Conservation (phyloP, 2,797 vertebrate species). For the Numenius phaeopus region DNA sequence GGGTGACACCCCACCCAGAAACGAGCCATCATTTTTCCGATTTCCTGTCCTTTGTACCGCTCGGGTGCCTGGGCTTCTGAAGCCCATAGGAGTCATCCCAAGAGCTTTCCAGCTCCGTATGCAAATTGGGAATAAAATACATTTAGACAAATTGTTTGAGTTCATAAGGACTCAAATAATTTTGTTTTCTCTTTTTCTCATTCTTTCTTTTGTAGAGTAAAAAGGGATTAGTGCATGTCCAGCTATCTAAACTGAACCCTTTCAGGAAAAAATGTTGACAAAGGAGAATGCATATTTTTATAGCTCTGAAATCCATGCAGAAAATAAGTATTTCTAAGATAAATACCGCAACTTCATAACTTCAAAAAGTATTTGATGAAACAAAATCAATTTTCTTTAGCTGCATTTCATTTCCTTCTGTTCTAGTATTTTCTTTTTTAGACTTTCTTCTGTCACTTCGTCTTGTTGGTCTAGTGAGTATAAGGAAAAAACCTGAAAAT, state of each 20-base stretch:
- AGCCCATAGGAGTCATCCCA: neutral
- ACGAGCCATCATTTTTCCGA: neutral
- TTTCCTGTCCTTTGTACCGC: neutral
- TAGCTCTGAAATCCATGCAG: constrained; percentile 64
- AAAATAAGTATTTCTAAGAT: constrained; percentile 55
- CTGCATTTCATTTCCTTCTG: constrained; percentile 41
- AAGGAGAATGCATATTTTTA: constrained; percentile 32
- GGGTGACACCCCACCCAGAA: neutral
- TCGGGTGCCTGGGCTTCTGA: neutral
- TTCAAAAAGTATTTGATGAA: constrained; percentile 52
- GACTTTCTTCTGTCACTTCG: neutral
- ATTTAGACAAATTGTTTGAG: neutral
- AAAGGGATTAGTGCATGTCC: constrained; percentile 55
- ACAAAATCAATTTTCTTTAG: constrained; percentile 70
- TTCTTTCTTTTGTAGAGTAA: constrained; percentile 46
- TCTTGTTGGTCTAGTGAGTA: neutral
- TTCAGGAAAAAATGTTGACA: constrained; percentile 42
- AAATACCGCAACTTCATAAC: constrained; percentile 55
- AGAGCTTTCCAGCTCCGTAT: neutral
- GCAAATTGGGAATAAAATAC: neutral
- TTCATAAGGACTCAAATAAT: neutral
- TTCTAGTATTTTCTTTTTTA: constrained; percentile 20
- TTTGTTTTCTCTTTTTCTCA: neutral
- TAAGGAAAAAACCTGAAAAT: neutral
- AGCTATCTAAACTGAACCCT: constrained; percentile 38